Evolutionary conservation across 2,888 invertebrate species (phyloP).

Genomic region (Volucella zonaria): DNA sequence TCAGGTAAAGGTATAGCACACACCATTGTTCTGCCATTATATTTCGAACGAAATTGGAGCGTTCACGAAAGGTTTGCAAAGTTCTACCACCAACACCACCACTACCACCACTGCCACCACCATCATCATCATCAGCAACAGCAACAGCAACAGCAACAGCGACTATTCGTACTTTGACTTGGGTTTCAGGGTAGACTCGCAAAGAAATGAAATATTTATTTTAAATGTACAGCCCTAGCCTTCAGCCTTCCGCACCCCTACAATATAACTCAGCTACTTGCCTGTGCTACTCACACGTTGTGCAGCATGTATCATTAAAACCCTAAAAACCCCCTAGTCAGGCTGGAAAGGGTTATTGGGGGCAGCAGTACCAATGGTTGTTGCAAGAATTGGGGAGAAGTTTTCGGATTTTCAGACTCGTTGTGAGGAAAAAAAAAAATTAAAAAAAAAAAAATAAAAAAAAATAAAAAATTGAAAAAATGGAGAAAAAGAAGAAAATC

Average conservation of each 20-base stretch:
- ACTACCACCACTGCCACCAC: neutral
- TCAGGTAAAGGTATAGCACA: constrained; percentile 23
- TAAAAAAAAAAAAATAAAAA: neutral
- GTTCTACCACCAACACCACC: constrained; percentile 1
- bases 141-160: too few species aligned
- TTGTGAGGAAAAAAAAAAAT: constrained; percentile 15
- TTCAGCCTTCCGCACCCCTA: neutral
- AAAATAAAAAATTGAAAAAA: neutral
- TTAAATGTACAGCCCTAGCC: constrained; percentile 53
- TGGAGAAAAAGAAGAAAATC: constrained; percentile 30
- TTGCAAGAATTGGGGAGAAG: constrained; percentile 5
- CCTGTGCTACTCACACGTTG: constrained; percentile 2
- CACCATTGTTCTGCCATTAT: constrained; percentile 55
- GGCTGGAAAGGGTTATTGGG: neutral
- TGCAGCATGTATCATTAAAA: constrained; percentile 51
- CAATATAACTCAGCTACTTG: neutral
- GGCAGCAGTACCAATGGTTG: neutral
- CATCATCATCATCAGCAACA: neutral
- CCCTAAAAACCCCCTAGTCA: neutral
- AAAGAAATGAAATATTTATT: constrained; percentile 72
- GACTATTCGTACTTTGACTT: constrained; percentile 43
- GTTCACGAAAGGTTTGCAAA: constrained; percentile 44
- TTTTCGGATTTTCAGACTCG: constrained; percentile 52
- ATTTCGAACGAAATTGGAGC: constrained; percentile 65
- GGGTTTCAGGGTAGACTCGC: constrained; percentile 45